Evolutionary conservation across 2,113 vertebrate species (phyloP).

Genomic region (Pseudopipra pipra): DNA sequence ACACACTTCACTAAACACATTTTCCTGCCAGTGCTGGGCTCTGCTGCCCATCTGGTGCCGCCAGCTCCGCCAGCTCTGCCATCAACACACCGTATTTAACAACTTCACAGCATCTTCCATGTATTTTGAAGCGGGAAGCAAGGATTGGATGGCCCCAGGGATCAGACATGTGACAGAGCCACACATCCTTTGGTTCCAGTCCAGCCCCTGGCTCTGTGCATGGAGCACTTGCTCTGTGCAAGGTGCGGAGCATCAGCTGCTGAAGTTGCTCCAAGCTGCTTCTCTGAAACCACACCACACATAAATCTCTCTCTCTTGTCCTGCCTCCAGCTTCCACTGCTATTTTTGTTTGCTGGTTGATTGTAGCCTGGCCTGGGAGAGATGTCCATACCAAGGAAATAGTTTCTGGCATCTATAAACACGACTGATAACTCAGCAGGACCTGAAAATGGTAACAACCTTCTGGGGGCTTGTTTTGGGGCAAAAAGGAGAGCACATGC

Average conservation of each 20-base stretch:
- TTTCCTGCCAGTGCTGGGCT: conserved; percentile 70
- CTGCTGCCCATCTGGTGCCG: conserved; percentile 58
- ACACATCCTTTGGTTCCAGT: background rate
- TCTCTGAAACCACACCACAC: background rate
- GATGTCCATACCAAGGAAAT: background rate
- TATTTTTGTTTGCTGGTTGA: background rate
- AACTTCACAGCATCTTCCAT: background rate
- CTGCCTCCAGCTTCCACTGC: background rate
- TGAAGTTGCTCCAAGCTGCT: background rate
- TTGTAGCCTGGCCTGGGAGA: background rate
- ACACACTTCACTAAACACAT: conserved; percentile 63
- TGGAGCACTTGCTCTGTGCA: background rate
- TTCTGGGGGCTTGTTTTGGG: background rate
- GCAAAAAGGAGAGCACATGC: background rate
- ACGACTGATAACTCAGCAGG: background rate
- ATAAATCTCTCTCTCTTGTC: background rate
- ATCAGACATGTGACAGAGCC: background rate
- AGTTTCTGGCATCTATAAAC: background rate
- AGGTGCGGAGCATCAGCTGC: background rate
- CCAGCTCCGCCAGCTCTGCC: conserved; percentile 44
- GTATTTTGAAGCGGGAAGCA: background rate
- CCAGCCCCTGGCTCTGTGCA: background rate
- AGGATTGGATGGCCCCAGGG: background rate
- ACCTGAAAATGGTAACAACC: background rate
- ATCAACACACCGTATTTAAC: background rate